A percentile compares a stretch with the other conserved stretches of the same genome.
phyloP scores from a whole-genome alignment of 2,888 invertebrate species.

The Sesia apiformis region DNA sequence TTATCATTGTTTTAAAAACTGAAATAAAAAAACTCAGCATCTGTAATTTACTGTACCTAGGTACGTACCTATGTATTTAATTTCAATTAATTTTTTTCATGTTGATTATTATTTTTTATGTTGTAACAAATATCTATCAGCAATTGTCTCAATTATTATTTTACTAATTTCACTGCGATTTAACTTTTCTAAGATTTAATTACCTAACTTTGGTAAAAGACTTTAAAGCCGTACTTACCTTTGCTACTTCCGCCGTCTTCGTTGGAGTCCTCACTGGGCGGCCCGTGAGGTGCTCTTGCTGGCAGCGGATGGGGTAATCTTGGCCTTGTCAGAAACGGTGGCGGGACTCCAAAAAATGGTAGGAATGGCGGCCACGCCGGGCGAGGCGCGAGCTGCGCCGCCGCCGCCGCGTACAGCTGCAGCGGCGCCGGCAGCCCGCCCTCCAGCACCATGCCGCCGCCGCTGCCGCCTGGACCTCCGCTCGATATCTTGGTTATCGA shows the following conservation, averaged over 20 bases:
- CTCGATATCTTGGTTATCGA: constrained; percentile 48
- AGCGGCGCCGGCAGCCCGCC: constrained; percentile 80
- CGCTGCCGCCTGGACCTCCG: constrained; percentile 21
- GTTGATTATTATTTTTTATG: neutral
- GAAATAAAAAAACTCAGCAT: too few species aligned
- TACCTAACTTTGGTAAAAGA: neutral
- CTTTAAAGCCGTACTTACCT: constrained; percentile 31
- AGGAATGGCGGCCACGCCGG: constrained; percentile 78
- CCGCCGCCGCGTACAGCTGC: constrained; percentile 81
- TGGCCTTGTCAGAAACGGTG: constrained; percentile 70
- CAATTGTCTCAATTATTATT: too few species aligned
- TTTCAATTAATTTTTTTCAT: too few species aligned
- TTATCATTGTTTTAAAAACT: too few species aligned
- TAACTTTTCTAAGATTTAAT: neutral
- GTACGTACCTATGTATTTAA: too few species aligned
- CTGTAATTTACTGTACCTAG: too few species aligned
- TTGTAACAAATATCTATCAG: neutral
- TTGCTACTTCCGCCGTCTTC: constrained; percentile 70
- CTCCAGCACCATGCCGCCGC: constrained; percentile 77
- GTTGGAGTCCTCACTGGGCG: constrained; percentile 72
- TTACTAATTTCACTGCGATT: too few species aligned
- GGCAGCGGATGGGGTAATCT: constrained; percentile 56
- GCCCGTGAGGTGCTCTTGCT: constrained; percentile 58
- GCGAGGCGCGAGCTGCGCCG: constrained; percentile 72
- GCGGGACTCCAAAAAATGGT: constrained; percentile 74